Base-by-base conservation (phyloP, 2,797 vertebrate species). In the Limosa lapponica region DNA sequence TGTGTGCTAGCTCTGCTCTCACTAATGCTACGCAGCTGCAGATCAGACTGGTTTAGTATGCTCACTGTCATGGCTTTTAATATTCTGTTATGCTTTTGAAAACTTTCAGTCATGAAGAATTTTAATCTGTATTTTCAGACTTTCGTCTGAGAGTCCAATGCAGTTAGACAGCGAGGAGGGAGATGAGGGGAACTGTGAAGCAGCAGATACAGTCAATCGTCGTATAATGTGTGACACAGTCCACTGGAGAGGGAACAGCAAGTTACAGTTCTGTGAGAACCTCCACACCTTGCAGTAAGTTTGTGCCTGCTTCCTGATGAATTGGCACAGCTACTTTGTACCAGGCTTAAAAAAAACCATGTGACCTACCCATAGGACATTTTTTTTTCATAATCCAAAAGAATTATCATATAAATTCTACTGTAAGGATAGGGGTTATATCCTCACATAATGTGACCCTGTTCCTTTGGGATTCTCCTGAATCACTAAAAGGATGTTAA, bases 21-120 rank as follows among this genome's bases (percentile, higher is more conserved):
- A 24, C 13, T 13, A 49, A 11, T 3, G 2, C 6, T 23, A 14
- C 0, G 0, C 37, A n/a, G 18, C 32, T 82, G 64, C 23, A 73
- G 28, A 16, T 32, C 1, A 0, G 25, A 11, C 49, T 20, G 6
- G 22, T 66, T 79, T 20, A 37, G 5, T 37, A 54, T 22, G 12
- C 13, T 61, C n/a, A 27, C 5, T 15, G 55, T n/a, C 30, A 30
- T 0, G 0, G 19, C 4, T 48, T 87, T 32, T 71, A 44, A 39
- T 71, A 37, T 37, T 81, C n/a, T 44, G 8, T 36, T 17, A 15
- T 6, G 16, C 17, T 67, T 81, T 89, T 17, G 25, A 46, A 79
- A 87, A 62, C 37, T 58, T 75, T 72, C 36, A 54, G 7, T 41
- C 34, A 27, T 25, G n/a, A 72, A 54, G 34, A 49, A n/a, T 73